Evolutionary conservation across 2,113 vertebrate species (phyloP), one percentile per base, ranked within the genome.

Genomic region (Nibea albiflora): DNA sequence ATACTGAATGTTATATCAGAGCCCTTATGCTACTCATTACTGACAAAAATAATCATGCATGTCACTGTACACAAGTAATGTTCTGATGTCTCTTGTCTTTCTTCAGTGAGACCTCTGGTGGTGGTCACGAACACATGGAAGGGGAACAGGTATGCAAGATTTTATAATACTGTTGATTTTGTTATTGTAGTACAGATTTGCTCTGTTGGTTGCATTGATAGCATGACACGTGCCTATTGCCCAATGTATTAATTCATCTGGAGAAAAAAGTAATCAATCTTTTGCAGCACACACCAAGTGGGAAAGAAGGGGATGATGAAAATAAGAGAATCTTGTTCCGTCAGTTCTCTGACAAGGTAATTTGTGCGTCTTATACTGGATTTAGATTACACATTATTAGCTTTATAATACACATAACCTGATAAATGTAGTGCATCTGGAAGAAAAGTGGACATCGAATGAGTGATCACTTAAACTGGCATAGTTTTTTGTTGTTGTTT

Each of bases 341-440:
- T 1, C 81, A 93, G n/a, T 42, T 81, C 78, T 89, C 89, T 24
- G 92, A 94, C 78, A 71, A 92, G 92, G 94, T 95, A 83, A 52
- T 35, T 35, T 14, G 4, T 52, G 2, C 19, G 7, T 53, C 10
- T 28, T 3, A 60, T 17, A 2, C 57, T 31, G 3, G 7, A 1
- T 31, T 60, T 9, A 60, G 16, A 60, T 16, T 6, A 8, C 24
- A 57, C 6, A 8, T 26, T 28, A 26, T 57, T 24, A 26, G 5
- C 53, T 5, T 14, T 5, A 15, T 5, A 26, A 57, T 26, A 57
- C 35, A 5, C 22, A 15, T 26, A 6, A 28, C 6, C 1, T 1
- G 0, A 58, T 14, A 28, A 26, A 60, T 17, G 1, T 10, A 60
- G 26, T 24, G 26, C 3, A 15, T 17, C 9, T 1, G 53, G 22